These are phyloP conservation scores for Mongoloraphidia duomilia DNA, from an alignment of 2,888 invertebrate genomes.

Conservation along the genomic window DNA sequence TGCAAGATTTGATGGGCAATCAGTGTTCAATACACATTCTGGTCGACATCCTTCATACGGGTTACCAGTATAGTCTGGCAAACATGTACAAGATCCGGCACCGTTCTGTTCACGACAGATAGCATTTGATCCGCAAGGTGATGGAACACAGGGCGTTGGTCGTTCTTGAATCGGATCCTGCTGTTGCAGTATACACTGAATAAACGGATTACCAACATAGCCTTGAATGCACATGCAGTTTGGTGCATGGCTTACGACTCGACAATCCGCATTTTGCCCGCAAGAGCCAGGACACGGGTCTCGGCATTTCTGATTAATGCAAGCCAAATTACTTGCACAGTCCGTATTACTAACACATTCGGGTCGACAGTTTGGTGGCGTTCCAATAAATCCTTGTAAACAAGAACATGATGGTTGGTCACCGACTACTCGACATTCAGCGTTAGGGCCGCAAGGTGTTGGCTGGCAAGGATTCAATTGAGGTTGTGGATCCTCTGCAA, in stretches of 20 bases:
- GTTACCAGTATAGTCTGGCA: conserved; percentile 50
- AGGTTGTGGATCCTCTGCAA: conserved; percentile 16
- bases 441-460: conserved; percentile 58
- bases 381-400: conserved; percentile 46
- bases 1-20: conserved; percentile 49
- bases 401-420: conserved; percentile 46
- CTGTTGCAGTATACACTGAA: conserved; percentile 38
- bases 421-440: conserved; percentile 43
- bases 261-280: conserved; percentile 34
- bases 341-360: conserved; percentile 31
- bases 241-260: conserved; percentile 35
- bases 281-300: conserved; percentile 37
- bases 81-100: conserved; percentile 51
- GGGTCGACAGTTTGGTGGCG: conserved; percentile 37
- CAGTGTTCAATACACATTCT: conserved; percentile 50
- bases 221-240: conserved; percentile 44
- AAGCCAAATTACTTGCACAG: conserved; percentile 31
- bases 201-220: conserved; percentile 56
- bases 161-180: conserved; percentile 28
- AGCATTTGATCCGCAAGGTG: conserved; percentile 47
- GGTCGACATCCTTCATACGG: conserved; percentile 57
- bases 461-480: conserved; percentile 42
- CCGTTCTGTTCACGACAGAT: conserved; percentile 46
- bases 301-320: conserved; percentile 35
- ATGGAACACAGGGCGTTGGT: conserved; percentile 48